A percentile compares a stretch with the other conserved stretches of the same genome.
Evolutionary conservation across 2,888 invertebrate species (phyloP).

Genomic region (Scaeva pyrastri): DNA sequence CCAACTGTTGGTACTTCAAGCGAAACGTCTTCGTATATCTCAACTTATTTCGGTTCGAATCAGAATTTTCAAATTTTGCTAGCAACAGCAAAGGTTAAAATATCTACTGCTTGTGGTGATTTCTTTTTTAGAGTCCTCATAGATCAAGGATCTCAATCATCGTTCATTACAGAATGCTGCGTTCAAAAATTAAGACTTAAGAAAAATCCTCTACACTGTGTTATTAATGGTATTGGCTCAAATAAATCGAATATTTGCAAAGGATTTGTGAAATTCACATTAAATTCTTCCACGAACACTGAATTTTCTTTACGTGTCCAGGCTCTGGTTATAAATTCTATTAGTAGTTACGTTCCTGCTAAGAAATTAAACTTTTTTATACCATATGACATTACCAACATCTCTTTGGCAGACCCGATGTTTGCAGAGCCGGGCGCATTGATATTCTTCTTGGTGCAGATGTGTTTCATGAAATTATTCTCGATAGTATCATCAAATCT

Average conservation of each 20-base stretch:
- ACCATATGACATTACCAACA: not conserved
- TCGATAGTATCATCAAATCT: constrained; percentile 20
- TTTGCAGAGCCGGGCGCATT: not conserved
- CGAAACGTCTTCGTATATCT: not conserved
- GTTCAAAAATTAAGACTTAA: not conserved
- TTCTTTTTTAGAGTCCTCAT: no score
- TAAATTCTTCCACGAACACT: not conserved
- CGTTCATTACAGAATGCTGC: not conserved
- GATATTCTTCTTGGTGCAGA: constrained; percentile 1
- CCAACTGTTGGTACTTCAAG: no score
- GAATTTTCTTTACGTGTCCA: not conserved
- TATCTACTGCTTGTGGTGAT: not conserved
- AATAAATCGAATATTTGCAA: not conserved
- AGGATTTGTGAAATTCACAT: not conserved
- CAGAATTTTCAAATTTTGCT: not conserved
- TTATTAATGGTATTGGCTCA: constrained; percentile 15
- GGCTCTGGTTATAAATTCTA: constrained; percentile 28
- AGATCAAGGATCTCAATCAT: no score
- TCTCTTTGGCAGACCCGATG: not conserved
- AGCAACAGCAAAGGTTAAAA: constrained; percentile 13
- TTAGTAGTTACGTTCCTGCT: constrained; percentile 21
- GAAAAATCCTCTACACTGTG: not conserved
- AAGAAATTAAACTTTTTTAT: not conserved
- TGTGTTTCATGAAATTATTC: constrained; percentile 29
- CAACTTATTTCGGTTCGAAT: not conserved